Evolutionary conservation across 2,888 invertebrate species (phyloP), one percentile per base, ranked within the genome.

Genomic region (Papilio demoleus): DNA sequence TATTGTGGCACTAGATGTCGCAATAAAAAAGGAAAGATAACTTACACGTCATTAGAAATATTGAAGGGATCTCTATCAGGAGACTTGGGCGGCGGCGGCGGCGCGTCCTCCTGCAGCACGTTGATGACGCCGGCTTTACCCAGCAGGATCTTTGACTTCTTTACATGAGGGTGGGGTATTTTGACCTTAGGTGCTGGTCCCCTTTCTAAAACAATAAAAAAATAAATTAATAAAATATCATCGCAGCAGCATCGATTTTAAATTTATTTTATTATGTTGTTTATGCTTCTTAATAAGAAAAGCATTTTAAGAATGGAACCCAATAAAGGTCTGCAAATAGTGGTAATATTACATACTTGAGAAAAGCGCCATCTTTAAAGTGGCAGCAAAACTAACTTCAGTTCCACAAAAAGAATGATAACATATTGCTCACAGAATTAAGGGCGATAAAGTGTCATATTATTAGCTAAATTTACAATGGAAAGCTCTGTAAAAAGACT

Each of bases 41-140:
- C 95, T 93, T 93, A 99, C 94, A 98, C 97, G 83, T 99, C 99
- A 88, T 99, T 99, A 1, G 99, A 99, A 73, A 99, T 96, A 84
- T 99, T 99, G 89, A 99, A 99, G 0, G 99, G 98, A 94, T 99
- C 99, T 76, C 98, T 93, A 79, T 98, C 97, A 0, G 97, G 96
- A 19, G 97, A 96, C 83, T 98, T 97, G 0, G 97, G 97, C 1
- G 98, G 97, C 1, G 97, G 97, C 0, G 97, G 97, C 0, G 97
- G 98, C 0, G 97, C 96, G 78, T 98, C 97, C 81, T 98, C 97
- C 78, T 99, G 98, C 34, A 98, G 87, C 0, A 98, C 98, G 81
- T 98, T 99, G 75, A 99, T 98, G 0, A 99, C 98, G 1, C 99
- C 99, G 4, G 98, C 98, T 88, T 99, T 99, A 8, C 98, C 98